Base-by-base conservation (phyloP, 2,113 vertebrate genomes). In the Australoheros scitulus region DNA sequence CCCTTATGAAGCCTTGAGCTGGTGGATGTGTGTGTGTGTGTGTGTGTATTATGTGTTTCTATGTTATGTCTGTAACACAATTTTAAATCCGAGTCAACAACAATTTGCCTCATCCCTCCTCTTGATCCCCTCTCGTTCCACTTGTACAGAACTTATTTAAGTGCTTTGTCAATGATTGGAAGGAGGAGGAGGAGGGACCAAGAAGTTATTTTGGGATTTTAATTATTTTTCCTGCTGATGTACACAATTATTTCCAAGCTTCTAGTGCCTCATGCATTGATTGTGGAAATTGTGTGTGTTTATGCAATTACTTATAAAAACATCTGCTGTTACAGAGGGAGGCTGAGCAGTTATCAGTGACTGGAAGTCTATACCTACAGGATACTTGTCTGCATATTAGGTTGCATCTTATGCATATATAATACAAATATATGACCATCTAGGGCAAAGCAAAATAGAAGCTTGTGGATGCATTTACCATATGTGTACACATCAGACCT, bases 221-320 rank as follows among this genome's bases (percentile, higher is more conserved):
- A 90, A 88, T 92, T 91, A 93, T 92, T 89, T 91, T 91, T 90
- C 76, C 80, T 92, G 92, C 92, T 91, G 90, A 93, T 90, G 79
- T 85, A 85, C 80, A 85, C 85, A 87, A 80, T 91, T 90, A 87
- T 86, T 83, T 81, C 76, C 65, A 38, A 55, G 87, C 79, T 77
- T 60, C 63, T 41, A 61, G 74, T 82, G 84, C 63, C 6, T 82
- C 6, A 7, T 61, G 56, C 47, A 91, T 87, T 70, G 68, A 87
- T 86, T 83, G 57, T 57, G 64, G 32, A 20, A 77, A n/a, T 9
- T 68, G 52, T 50, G 63, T 76, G 55, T 65, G 58, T 60, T 76
- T 79, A 34, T 61, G 61, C 36, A 61, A 24, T 36, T 63, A 64
- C 6, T 36, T 34, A 32, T 59, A 50, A 77, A 61, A 78, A 68